A percentile compares a stretch with the other conserved stretches of the same genome.
phyloP scores from a whole-genome alignment of 1,140 invertebrate genomes.

The Ips typographus region DNA sequence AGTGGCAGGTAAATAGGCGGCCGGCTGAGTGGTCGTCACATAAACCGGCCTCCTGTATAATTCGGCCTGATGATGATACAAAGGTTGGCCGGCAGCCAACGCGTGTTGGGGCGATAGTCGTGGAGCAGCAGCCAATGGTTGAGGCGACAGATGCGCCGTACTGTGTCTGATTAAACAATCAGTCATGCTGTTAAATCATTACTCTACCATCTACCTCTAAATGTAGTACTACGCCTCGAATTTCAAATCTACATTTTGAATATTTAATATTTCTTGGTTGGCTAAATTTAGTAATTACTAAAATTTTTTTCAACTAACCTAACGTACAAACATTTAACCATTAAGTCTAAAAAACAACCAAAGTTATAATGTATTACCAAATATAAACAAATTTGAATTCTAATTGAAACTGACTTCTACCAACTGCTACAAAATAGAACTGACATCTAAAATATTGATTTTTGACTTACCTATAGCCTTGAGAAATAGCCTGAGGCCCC shows the following conservation, averaged over 20 bases:
- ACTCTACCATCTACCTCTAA: constrained; percentile 9
- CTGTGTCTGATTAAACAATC: constrained; percentile 47
- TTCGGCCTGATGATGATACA: constrained; percentile 58
- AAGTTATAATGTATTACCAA: too few relatives aligned
- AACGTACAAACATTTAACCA: too few relatives aligned
- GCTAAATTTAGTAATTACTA: too few relatives aligned
- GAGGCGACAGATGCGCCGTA: constrained; percentile 55
- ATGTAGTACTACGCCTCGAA: neutral
- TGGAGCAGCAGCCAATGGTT: constrained; percentile 52
- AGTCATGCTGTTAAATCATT: constrained; percentile 15
- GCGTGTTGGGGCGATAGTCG: constrained; percentile 55
- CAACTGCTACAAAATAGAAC: too few relatives aligned
- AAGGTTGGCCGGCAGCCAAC: constrained; percentile 56
- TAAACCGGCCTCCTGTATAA: constrained; percentile 64
- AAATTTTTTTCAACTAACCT: too few relatives aligned
- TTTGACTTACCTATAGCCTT: constrained; percentile 57
- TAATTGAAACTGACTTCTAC: too few relatives aligned
- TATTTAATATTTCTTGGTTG: too few relatives aligned
- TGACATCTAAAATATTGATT: neutral
- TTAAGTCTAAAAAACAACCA: too few relatives aligned
- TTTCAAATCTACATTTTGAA: too few relatives aligned
- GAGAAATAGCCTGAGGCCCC: constrained; percentile 61
- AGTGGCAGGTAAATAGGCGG: constrained; percentile 56
- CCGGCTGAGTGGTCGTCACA: constrained; percentile 61
- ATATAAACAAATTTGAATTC: too few relatives aligned